These are phyloP conservation scores for Mixornis gularis DNA, from an alignment of 2,113 vertebrate species.

Conservation along the genomic window DNA sequence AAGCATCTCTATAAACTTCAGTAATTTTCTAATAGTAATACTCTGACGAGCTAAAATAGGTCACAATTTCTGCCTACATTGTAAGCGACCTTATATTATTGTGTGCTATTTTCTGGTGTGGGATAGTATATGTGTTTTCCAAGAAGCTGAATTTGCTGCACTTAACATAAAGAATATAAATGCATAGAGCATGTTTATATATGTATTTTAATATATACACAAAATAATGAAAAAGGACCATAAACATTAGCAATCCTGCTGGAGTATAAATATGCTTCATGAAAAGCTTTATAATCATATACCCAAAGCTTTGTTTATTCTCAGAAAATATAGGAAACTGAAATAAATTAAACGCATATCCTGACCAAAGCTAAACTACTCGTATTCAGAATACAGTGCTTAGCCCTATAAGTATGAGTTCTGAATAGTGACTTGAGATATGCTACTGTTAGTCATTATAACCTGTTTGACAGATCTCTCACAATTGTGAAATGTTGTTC, in stretches of 20 bases:
- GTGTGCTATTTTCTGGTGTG: background rate
- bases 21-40: background rate
- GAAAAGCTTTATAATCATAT: constrained; percentile 16
- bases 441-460: background rate
- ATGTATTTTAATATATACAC: background rate
- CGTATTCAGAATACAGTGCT: background rate
- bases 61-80: background rate
- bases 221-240: background rate
- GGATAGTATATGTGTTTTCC: background rate
- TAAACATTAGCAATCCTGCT: background rate
- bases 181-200: background rate
- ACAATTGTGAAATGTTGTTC: background rate
- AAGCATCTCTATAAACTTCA: background rate
- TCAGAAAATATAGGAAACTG: background rate
- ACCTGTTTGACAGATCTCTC: background rate
- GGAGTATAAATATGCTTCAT: background rate
- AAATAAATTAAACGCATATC: constrained; percentile 16
- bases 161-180: background rate
- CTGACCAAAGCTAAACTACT: background rate
- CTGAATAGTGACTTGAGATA: background rate
- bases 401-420: background rate
- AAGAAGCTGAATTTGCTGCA: background rate
- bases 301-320: constrained; percentile 9
- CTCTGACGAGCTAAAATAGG: background rate
- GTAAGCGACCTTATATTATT: background rate